Conservation (phyloP, 2,888 invertebrate species). For the Beris morrisii region DNA sequence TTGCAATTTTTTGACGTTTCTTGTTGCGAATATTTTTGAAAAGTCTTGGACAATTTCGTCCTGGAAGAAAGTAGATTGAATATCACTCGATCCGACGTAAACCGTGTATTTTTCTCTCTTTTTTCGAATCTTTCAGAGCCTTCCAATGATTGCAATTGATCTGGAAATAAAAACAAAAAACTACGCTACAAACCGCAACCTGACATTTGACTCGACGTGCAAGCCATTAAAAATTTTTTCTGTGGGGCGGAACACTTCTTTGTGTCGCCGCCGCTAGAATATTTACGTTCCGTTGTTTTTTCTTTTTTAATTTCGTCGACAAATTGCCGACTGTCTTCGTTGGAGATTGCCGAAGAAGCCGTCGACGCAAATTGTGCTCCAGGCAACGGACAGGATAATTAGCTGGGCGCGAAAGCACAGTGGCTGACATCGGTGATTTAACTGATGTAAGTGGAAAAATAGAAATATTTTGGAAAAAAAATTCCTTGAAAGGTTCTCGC, state of each 20-base stretch:
- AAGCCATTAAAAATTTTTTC: background rate
- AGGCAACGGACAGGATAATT: conserved; percentile 9
- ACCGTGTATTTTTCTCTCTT: background rate
- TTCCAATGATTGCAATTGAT: conserved; percentile 21
- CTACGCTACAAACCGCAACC: conserved; percentile 4
- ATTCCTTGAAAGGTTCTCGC: conserved; percentile 7
- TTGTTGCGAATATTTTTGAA: conserved; percentile 8
- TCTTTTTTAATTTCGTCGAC: background rate
- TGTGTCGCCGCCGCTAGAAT: background rate
- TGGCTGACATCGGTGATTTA: conserved; percentile 50
- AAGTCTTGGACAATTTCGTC: background rate
- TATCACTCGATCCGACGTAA: background rate
- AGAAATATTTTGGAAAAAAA: background rate
- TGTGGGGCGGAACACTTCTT: background rate
- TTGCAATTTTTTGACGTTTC: conserved; percentile 18
- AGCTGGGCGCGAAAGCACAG: conserved; percentile 40
- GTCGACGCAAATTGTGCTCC: background rate
- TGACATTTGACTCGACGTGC: background rate
- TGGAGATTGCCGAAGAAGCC: background rate
- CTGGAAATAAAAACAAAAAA: conserved; percentile 1
- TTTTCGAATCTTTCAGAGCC: conserved; percentile 8
- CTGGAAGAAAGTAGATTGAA: background rate
- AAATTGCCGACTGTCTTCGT: background rate
- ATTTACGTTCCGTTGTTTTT: background rate
- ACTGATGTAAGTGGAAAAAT: conserved; percentile 49